Evolutionary conservation across 2,888 invertebrate genomes (phyloP), one percentile per base, ranked within the genome.

Genomic region (Terebella lapidaria): DNA sequence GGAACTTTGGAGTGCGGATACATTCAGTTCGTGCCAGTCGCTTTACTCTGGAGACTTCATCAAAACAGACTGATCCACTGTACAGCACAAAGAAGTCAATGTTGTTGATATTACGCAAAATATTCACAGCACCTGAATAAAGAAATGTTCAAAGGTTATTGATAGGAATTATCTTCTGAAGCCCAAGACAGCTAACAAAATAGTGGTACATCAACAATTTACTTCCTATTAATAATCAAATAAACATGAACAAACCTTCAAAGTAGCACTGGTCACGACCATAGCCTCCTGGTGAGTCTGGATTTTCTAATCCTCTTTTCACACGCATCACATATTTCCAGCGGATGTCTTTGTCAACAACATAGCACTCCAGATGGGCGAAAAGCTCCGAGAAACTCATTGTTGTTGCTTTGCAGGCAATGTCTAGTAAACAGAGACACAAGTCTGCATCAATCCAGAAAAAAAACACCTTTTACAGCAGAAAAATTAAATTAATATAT

Each of bases 251-350:
- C 42, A 20, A 20, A 77, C 78, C 78, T 72, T 78, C 78, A 72
- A 79, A 79, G 65, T 78, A 79, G 57, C 75, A 75, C 66, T 79
- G 79, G 62, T 79, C 78, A 61, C 74, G 73, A 15, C 78, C 78
- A 65, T 73, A 74, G 15, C 78, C 78, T 27, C 79, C 79, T 1
- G 71, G 67, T 57, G 72, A 71, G 66, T 75, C 74, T 0, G 78
- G 72, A 60, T 79, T 72, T 3, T 65, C 55, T 1, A 79, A 69
- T 15, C 74, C 74, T 24, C 79, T 62, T 58, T 79, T 79, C 15
- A 79, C 75, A 3, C 79, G 67, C 69, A 78, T 76, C 57, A 76
- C 76, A 51, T 73, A 73, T 59, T 74, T 73, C 79, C 79, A 79
- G 30, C 79, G 67, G 66, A 72, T 71, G 52, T 79, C 77, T 10